Conservation (phyloP, 1,140 invertebrate genomes). For the Bombyx mori region DNA sequence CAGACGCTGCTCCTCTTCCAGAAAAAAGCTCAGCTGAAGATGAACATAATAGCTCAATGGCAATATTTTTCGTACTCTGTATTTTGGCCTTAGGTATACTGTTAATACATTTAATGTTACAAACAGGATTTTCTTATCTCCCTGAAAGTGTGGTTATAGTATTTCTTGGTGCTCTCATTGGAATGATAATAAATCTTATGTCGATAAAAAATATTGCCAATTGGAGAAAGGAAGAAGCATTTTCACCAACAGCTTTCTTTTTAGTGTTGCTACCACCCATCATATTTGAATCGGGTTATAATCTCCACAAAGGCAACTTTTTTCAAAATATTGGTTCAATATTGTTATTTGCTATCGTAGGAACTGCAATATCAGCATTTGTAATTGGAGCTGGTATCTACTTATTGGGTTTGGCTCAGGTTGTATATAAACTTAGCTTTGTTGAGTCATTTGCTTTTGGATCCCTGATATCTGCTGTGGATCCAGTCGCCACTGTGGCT, state of each 20-base stretch:
- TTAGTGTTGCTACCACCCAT: conserved; percentile 97
- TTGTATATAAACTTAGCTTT: conserved; percentile 92
- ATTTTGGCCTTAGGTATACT: conserved; percentile 94
- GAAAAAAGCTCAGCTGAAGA: conserved; percentile 92
- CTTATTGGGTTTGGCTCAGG: conserved; percentile 88
- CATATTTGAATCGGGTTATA: conserved; percentile 99
- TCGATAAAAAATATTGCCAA: conserved; percentile 92
- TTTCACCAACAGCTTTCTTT: conserved; percentile 98
- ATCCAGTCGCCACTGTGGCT: conserved; percentile 97
- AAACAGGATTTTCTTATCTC: conserved; percentile 96
- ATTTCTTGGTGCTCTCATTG: conserved; percentile 93
- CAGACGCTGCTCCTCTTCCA: conserved; percentile 79
- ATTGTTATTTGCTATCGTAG: conserved; percentile 96
- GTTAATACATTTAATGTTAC: conserved; percentile 93
- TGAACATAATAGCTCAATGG: conserved; percentile 96
- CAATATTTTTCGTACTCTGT: conserved; percentile 96
- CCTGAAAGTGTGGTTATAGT: conserved; percentile 98
- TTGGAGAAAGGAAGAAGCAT: conserved; percentile 96
- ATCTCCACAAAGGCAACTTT: conserved; percentile 98
- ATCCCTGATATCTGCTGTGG: conserved; percentile 97
- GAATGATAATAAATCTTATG: conserved; percentile 91
- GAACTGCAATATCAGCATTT: conserved; percentile 95
- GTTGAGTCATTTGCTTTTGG: conserved; percentile 99
- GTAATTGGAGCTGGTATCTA: conserved; percentile 96
- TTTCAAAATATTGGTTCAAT: conserved; percentile 98